These are phyloP conservation scores for Opisthocomus hoazin DNA, from an alignment of 2,113 vertebrate genomes.

Conservation along the genomic window DNA sequence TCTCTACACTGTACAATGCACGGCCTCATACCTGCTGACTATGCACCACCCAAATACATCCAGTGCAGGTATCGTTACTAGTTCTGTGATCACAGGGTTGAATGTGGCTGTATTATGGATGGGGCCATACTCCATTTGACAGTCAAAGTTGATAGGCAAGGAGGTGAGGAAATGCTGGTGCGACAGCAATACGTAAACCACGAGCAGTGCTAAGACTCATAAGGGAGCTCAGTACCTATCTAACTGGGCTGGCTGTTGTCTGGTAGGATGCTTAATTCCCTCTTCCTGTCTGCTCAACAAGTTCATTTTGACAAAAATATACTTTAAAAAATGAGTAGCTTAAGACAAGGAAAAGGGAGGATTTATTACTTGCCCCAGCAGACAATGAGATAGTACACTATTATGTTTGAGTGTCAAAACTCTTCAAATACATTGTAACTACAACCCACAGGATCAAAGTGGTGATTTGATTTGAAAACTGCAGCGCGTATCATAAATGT, in stretches of 20 bases:
- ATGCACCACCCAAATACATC: background rate
- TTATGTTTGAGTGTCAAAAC: background rate
- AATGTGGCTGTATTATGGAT: too few species aligned
- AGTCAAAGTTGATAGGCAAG: background rate
- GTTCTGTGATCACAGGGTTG: background rate
- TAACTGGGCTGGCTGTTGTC: background rate
- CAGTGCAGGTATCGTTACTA: background rate
- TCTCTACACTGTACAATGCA: background rate
- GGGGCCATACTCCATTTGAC: background rate
- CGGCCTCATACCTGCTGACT: background rate
- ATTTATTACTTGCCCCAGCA: background rate
- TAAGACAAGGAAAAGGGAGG: background rate
- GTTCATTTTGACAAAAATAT: background rate
- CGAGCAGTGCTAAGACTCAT: background rate
- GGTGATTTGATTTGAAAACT: background rate
- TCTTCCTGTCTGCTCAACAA: background rate
- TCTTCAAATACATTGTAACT: background rate
- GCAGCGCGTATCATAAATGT: background rate
- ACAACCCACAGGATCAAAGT: background rate
- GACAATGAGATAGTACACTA: background rate
- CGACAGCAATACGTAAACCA: background rate
- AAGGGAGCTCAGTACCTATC: background rate
- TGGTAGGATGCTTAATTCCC: background rate
- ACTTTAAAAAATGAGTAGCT: background rate
- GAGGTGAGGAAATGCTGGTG: background rate